phyloP scores from a whole-genome alignment of 2,797 vertebrate species.

The Amblyraja radiata region DNA sequence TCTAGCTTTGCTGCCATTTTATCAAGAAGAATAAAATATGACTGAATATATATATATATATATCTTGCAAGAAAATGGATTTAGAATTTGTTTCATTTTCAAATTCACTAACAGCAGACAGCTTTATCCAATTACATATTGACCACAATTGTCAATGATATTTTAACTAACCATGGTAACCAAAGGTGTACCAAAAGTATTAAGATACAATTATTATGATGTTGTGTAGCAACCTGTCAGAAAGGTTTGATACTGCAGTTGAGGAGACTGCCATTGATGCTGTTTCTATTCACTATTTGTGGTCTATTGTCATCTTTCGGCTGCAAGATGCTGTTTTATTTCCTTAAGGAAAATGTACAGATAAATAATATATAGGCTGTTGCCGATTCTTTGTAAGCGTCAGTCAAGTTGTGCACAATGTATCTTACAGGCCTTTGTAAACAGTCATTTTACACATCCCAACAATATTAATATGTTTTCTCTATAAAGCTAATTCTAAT shows the following conservation, averaged over 20 bases:
- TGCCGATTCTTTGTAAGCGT: background rate
- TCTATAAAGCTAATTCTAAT: background rate
- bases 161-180: background rate
- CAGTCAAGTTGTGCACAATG: background rate
- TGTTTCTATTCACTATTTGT: background rate
- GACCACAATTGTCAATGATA: background rate
- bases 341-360: background rate
- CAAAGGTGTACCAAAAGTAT: background rate
- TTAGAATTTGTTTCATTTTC: background rate
- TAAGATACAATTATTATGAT: background rate
- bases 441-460: background rate
- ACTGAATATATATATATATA: background rate
- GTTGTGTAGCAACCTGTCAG: constrained; percentile 3
- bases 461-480: background rate
- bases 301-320: background rate
- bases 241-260: constrained; percentile 4
- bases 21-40: background rate
- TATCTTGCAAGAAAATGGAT: background rate
- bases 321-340: background rate
- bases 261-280: background rate
- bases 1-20: background rate
- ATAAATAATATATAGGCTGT: constrained; percentile 20
- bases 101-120: background rate
- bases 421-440: background rate
- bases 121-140: background rate